These are phyloP conservation scores for Desoria tigrina DNA, from an alignment of 2,888 invertebrate genomes.

Conservation along the genomic window DNA sequence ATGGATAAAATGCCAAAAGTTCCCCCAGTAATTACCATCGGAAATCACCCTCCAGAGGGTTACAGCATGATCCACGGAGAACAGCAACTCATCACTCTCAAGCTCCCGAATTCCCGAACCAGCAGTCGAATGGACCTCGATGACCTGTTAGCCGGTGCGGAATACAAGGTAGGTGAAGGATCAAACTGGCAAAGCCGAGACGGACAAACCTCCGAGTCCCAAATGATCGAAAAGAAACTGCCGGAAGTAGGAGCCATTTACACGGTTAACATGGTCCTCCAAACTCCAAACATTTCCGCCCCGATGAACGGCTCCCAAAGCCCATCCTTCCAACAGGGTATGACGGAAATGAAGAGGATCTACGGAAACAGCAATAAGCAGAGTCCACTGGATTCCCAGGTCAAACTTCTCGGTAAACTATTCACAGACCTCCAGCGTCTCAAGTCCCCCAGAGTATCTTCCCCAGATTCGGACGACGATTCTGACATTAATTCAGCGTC, in stretches of 20 bases:
- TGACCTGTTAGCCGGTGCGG: not conserved
- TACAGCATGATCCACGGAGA: conserved; percentile 30
- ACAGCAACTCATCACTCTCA: conserved; percentile 29
- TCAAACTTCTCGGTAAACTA: conserved; percentile 38
- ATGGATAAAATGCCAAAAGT: conserved; percentile 12
- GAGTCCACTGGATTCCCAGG: conserved; percentile 36
- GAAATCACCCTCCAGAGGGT: conserved; percentile 26
- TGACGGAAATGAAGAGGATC: conserved; percentile 24
- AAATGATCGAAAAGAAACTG: conserved; percentile 18
- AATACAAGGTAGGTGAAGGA: not conserved
- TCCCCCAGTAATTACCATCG: conserved; percentile 34
- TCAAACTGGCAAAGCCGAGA: not conserved
- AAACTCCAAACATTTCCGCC: conserved; percentile 37
- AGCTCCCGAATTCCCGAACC: conserved; percentile 29
- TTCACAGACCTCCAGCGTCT: conserved; percentile 38
- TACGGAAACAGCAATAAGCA: conserved; percentile 13
- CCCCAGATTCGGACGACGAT: not conserved
- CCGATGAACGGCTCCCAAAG: conserved; percentile 33
- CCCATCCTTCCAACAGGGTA: conserved; percentile 23
- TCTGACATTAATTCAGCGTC: not conserved
- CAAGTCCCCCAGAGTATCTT: conserved; percentile 26
- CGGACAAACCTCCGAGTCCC: not conserved
- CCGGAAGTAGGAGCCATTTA: conserved; percentile 30
- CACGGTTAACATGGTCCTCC: conserved; percentile 28
- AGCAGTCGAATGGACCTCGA: not conserved